Evolutionary conservation across 2,113 vertebrate species (phyloP).

Genomic region (Strigops habroptila): DNA sequence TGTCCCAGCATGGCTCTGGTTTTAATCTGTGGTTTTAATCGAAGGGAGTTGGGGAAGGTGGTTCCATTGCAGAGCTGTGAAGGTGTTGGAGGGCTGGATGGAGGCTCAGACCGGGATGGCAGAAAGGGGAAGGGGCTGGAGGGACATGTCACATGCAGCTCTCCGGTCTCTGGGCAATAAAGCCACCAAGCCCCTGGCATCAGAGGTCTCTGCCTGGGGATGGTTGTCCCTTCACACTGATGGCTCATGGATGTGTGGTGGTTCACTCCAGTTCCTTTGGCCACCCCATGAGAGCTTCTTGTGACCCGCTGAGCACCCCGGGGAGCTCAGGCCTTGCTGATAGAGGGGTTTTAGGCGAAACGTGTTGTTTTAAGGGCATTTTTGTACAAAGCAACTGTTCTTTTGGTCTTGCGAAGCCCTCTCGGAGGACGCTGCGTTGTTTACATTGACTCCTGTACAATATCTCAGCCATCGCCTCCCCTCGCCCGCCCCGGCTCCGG

Average conservation of each 20-base stretch:
- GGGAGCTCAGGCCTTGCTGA: not conserved
- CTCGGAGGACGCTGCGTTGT: conserved; percentile 71
- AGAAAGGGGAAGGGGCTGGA: not conserved
- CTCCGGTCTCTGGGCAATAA: not conserved
- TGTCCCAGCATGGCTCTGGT: not conserved
- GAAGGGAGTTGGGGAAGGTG: not conserved
- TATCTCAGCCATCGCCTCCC: conserved; percentile 20
- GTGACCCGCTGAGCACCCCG: not conserved
- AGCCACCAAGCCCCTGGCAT: not conserved
- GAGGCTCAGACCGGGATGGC: not conserved
- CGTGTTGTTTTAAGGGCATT: conserved; percentile 67
- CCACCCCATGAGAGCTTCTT: not conserved
- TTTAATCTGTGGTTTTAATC: not conserved
- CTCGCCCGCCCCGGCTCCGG: not conserved
- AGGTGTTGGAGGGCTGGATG: conserved; percentile 34
- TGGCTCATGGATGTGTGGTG: not conserved
- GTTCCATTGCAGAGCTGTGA: not conserved
- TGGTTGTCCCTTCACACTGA: not conserved
- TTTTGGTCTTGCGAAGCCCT: conserved; percentile 63
- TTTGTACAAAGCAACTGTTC: conserved; percentile 72
- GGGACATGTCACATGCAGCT: accelerated
- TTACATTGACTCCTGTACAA: conserved; percentile 75
- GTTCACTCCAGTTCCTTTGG: not conserved
- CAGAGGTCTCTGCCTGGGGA: not conserved
- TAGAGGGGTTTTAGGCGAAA: not conserved